Percentiles rank a stretch among this genome's conserved stretches.
Conservation (phyloP, 2,888 invertebrate species). For the Himalopsyche kuldschensis region DNA sequence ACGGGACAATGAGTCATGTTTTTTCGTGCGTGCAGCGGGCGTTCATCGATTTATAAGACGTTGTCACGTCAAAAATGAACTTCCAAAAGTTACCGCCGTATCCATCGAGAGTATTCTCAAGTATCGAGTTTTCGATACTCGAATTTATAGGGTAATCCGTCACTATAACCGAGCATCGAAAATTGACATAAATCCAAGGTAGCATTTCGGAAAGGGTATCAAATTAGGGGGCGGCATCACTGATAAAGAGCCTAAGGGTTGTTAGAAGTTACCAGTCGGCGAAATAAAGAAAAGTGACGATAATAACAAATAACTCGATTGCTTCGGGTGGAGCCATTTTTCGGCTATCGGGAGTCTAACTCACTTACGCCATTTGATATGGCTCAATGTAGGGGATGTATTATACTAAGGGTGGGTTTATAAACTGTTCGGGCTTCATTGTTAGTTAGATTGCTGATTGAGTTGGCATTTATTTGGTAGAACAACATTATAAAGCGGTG, state of each 20-base stretch:
- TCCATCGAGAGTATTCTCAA: too few relatives aligned
- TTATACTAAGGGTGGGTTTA: neutral
- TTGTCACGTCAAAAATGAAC: too few relatives aligned
- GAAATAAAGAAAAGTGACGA: slow-evolving; percentile 9
- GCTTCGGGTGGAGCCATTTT: slow-evolving; percentile 16
- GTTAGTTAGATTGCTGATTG: too few relatives aligned
- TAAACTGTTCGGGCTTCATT: too few relatives aligned
- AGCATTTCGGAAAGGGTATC: neutral
- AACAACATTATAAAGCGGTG: too few relatives aligned
- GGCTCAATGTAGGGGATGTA: neutral
- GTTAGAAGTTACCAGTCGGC: slow-evolving; percentile 7
- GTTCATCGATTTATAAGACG: too few relatives aligned
- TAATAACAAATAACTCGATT: slow-evolving; percentile 25
- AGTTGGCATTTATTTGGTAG: too few relatives aligned
- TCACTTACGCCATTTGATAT: slow-evolving; percentile 24
- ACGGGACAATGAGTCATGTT: too few relatives aligned
- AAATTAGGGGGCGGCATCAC: neutral
- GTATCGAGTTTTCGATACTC: too few relatives aligned
- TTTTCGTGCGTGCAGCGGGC: too few relatives aligned
- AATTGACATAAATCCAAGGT: neutral
- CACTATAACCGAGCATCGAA: neutral
- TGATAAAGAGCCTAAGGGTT: neutral
- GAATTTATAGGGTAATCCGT: too few relatives aligned
- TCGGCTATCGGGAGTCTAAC: slow-evolving; percentile 16
- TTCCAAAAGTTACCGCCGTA: too few relatives aligned